Evolutionary conservation across 2,113 vertebrate genomes (phyloP).

Genomic region (Equus quagga): DNA sequence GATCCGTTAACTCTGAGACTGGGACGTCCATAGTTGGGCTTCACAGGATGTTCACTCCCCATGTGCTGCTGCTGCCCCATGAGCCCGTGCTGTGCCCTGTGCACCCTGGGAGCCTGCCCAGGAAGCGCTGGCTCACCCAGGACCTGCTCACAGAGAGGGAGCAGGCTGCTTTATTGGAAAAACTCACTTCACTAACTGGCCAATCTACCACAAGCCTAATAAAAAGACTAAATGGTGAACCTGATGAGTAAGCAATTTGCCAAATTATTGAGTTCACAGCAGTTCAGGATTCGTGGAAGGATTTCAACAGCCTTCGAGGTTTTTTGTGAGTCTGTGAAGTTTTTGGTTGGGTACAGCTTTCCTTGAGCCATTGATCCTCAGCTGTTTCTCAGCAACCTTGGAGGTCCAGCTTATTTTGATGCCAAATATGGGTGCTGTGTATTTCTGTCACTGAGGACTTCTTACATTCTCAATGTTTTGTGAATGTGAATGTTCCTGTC

Average conservation of each 20-base stretch:
- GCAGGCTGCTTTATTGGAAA: neutral
- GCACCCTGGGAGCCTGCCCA: accelerated
- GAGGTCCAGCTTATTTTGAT: neutral
- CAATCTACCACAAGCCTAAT: neutral
- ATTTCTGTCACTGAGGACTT: neutral
- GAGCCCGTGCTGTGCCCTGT: neutral
- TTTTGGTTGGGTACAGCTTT: neutral
- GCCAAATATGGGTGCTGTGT: neutral
- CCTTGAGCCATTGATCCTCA: neutral
- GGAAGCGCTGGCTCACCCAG: accelerated
- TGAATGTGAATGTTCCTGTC: neutral
- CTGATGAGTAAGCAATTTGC: neutral
- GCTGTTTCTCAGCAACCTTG: neutral
- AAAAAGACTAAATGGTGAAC: neutral
- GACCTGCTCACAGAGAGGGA: neutral
- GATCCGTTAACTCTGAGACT: neutral
- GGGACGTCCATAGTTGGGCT: neutral
- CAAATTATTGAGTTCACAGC: neutral
- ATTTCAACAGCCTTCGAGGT: neutral
- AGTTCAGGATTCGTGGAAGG: neutral
- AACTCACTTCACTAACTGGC: neutral
- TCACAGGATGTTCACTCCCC: neutral
- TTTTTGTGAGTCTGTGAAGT: neutral
- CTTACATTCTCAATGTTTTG: neutral
- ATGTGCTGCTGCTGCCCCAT: accelerated